These are phyloP conservation scores for Apeltes quadracus DNA, from an alignment of 2,113 vertebrate genomes.

Conservation along the genomic window DNA sequence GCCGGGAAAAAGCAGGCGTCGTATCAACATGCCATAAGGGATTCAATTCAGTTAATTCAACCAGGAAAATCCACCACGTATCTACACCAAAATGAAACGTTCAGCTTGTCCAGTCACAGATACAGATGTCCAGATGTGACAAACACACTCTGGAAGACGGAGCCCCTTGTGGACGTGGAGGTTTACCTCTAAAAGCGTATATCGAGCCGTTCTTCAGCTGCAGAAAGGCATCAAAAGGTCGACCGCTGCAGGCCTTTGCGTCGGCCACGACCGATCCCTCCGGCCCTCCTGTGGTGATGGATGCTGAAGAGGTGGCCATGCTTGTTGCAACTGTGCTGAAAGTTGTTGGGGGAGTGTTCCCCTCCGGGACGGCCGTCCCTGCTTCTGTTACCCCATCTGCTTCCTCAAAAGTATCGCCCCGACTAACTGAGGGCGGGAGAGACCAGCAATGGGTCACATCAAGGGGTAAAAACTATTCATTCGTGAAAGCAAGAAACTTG, in stretches of 20 bases:
- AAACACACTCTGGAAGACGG: background rate
- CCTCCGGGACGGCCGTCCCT: background rate
- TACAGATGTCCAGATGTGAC: background rate
- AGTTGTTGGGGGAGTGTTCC: background rate
- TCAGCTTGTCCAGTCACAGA: background rate
- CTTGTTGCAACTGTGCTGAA: background rate
- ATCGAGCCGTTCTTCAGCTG: constrained; percentile 93
- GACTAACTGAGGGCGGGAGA: constrained; percentile 48
- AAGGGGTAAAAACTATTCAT: background rate
- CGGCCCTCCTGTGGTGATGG: background rate
- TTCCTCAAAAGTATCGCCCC: constrained; percentile 73
- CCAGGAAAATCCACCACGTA: background rate
- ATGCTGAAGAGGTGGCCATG: background rate
- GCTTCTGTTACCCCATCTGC: constrained; percentile 14
- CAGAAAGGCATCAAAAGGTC: constrained; percentile 91
- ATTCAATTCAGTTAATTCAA: background rate
- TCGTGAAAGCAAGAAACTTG: background rate
- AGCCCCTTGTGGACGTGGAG: background rate
- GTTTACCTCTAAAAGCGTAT: constrained; percentile 92
- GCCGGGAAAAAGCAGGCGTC: background rate
- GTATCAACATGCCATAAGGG: background rate
- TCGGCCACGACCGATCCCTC: constrained; percentile 38
- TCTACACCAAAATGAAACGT: background rate
- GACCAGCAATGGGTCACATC: background rate
- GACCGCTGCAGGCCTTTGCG: constrained; percentile 80